phyloP scores from a whole-genome alignment of 2,797 vertebrate genomes.

The Pseudocheirus occidentalis region DNA sequence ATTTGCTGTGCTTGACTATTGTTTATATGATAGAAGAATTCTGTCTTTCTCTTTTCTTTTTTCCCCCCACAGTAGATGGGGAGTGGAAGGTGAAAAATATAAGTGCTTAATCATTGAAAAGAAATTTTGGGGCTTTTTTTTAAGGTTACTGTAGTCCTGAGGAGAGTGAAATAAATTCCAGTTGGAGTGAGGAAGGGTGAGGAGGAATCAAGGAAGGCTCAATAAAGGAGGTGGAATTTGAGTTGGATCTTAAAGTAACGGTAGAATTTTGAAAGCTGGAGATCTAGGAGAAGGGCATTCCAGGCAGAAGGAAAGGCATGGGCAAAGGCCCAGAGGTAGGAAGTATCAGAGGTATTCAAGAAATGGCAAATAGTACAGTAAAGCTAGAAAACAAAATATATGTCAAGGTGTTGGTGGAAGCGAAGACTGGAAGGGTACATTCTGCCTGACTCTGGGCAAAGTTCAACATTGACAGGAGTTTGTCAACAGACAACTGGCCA shows the following conservation, averaged over 20 bases:
- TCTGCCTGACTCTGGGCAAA: neutral
- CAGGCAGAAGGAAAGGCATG: neutral
- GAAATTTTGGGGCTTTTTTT: neutral
- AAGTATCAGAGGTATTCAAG: neutral
- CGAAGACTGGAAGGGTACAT: neutral
- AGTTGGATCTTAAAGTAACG: neutral
- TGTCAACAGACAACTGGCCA: neutral
- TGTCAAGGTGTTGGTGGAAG: neutral
- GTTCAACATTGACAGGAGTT: neutral
- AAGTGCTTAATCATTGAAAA: neutral
- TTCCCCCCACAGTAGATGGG: neutral
- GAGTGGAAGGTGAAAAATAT: neutral
- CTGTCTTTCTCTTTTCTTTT: neutral
- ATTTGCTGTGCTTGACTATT: neutral
- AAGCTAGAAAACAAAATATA: neutral
- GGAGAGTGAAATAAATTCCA: neutral
- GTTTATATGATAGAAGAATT: slow-evolving; percentile 4
- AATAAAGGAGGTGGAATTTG: neutral
- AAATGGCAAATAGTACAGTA: neutral
- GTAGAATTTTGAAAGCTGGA: neutral
- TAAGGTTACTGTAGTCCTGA: neutral
- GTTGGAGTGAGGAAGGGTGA: neutral
- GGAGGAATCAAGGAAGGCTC: neutral
- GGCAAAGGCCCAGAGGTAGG: neutral
- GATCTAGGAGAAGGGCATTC: neutral